A percentile compares a stretch with the other conserved stretches of the same genome.
Evolutionary conservation across 35 echinoderm and acorn worm species (phyloP).

Genomic region (Patiria miniata): DNA sequence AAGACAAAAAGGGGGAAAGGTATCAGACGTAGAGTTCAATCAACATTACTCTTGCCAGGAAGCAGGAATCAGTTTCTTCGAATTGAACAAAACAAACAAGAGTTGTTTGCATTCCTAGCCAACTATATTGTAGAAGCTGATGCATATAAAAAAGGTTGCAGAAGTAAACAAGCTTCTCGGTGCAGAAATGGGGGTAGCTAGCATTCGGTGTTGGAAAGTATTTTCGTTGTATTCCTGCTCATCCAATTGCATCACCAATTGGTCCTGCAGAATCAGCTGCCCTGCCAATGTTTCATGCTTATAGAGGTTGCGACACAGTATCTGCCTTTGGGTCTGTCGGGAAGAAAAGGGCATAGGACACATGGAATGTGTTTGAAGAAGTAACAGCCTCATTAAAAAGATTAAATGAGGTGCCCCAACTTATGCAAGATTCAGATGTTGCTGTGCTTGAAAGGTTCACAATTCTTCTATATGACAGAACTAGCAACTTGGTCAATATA

Average conservation of each 20-base stretch:
- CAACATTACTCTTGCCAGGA: background rate
- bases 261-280: background rate
- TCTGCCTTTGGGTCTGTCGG: constrained; percentile 1
- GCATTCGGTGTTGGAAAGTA: constrained; percentile 1
- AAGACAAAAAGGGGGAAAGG: constrained; percentile 30
- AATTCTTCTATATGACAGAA: background rate
- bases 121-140: constrained; percentile 20
- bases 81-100: constrained; percentile 11
- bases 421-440: background rate
- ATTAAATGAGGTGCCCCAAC: background rate
- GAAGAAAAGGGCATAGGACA: constrained; percentile 24
- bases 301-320: constrained; percentile 44
- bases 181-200: constrained; percentile 22
- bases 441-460: background rate
- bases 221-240: constrained; percentile 15
- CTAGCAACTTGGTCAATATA: background rate
- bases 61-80: constrained; percentile 33
- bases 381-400: background rate
- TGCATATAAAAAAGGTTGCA: background rate
- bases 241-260: background rate
- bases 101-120: background rate
- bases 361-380: background rate
- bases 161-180: background rate
- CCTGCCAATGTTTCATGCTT: constrained; percentile 42
- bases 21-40: background rate